These are phyloP conservation scores for Drosophila sp. DNA, from an alignment of 1,140 invertebrate species.

Conservation along the genomic window DNA sequence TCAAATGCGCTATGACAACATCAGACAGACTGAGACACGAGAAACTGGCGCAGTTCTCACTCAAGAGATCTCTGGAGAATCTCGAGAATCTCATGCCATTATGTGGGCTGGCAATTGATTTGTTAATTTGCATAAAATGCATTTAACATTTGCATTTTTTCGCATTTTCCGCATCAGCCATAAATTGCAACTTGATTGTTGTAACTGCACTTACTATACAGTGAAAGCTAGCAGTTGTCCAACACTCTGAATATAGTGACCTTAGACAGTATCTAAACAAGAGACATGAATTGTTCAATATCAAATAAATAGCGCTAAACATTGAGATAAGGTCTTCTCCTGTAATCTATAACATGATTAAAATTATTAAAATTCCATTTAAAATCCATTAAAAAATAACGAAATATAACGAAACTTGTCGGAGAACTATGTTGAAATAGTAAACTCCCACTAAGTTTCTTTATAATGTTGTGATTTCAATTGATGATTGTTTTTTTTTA, in stretches of 20 bases:
- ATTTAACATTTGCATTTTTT: conserved; percentile 62
- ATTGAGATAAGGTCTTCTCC: too few species aligned
- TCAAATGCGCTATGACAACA: conserved; percentile 40
- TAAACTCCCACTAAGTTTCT: too few species aligned
- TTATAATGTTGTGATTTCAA: too few species aligned
- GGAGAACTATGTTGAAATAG: too few species aligned
- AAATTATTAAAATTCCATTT: too few species aligned
- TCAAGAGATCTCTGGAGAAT: conserved; percentile 10
- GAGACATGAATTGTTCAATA: background rate
- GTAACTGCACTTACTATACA: conserved; percentile 14
- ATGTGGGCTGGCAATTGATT: conserved; percentile 44
- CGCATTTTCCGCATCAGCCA: conserved; percentile 68
- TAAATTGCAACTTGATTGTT: conserved; percentile 44
- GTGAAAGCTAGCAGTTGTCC: conserved; percentile 41
- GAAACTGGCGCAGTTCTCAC: conserved; percentile 40
- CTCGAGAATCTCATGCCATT: conserved; percentile 3
- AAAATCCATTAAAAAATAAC: too few species aligned
- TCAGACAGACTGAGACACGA: background rate
- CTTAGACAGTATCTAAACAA: background rate
- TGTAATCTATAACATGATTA: too few species aligned
- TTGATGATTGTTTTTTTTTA: too few species aligned
- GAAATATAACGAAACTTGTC: too few species aligned
- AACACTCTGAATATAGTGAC: conserved; percentile 20
- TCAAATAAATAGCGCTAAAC: too few species aligned
- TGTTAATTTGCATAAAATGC: conserved; percentile 65